phyloP scores from a whole-genome alignment of 2,888 invertebrate species.

The Urechis unicinctus region DNA sequence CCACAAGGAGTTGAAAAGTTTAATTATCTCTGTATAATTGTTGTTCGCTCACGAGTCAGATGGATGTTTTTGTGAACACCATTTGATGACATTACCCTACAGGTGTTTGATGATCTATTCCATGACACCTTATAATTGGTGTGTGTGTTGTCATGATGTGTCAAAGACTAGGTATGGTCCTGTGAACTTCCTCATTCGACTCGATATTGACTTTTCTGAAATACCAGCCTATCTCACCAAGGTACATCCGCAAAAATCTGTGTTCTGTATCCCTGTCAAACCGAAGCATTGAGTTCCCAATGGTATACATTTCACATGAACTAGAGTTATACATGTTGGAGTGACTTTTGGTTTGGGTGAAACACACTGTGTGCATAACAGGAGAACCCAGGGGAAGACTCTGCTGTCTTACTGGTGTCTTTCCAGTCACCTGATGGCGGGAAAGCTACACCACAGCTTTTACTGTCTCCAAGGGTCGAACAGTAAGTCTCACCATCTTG shows the following conservation, averaged over 20 bases:
- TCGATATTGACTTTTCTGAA: constrained; percentile 61
- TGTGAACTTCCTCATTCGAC: constrained; percentile 62
- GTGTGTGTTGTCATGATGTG: neutral
- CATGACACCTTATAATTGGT: too few species aligned
- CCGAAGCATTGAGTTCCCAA: too few species aligned
- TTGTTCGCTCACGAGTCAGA: too few species aligned
- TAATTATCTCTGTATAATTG: too few species aligned
- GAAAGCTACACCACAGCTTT: constrained; percentile 52
- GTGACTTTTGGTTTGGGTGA: neutral
- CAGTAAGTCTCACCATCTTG: constrained; percentile 45
- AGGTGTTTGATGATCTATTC: too few species aligned
- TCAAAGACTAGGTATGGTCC: constrained; percentile 45
- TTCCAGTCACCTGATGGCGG: constrained; percentile 55
- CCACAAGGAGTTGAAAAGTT: too few species aligned
- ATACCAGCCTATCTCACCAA: constrained; percentile 57
- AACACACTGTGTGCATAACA: constrained; percentile 27
- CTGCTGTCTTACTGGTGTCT: constrained; percentile 57
- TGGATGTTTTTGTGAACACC: too few species aligned
- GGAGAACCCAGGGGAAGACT: constrained; percentile 52
- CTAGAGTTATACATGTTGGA: too few species aligned
- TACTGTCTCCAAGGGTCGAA: constrained; percentile 55
- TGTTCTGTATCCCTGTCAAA: too few species aligned
- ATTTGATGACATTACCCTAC: too few species aligned
- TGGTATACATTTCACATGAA: too few species aligned
- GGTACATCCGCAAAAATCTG: too few species aligned